Base-by-base conservation (phyloP, 2,888 invertebrate species). In the Agrilus biguttatus region DNA sequence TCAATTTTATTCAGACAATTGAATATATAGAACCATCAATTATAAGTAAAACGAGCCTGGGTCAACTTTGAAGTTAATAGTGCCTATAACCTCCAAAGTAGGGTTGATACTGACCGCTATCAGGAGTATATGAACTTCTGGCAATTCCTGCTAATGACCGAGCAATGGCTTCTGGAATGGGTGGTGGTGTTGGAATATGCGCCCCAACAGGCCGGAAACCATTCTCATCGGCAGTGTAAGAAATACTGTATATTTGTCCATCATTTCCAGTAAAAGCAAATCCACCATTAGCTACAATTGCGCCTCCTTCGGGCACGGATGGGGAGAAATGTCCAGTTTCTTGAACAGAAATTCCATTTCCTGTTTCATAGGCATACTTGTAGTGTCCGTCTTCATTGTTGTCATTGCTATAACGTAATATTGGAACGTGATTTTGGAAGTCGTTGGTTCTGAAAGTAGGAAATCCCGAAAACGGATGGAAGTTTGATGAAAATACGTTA, bases 311-410 rank as follows among this genome's bases (percentile, higher is more conserved):
- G 4, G 47, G 45, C 33, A 44, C 52, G 14, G 48, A 43, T 14
- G 43, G 46, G 14, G 43, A 47, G 35, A 55, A 53, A 47, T 51
- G 56, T 36, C 69, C 72, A 32, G 60, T 55, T 56, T 73, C 72
- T 56, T 75, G 70, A 1, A 70, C 74, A 51, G 68, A 70, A 50
- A 78, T 80, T 40, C 78, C 77, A 57, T 79, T 78, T 51, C 75
- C 78, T 48, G 79, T 78, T 52, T 77, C 77, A 57, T 72, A 80
- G 14, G 38, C 47, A 62, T 73, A 80, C 48, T 73, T 71, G 56
- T 80, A 80, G 55, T 67, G 74, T 40, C 77, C 78, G 52, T 76
- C 77, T 35, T 77, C 76, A 54, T 75, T 74, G 59, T 76, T 77
- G 33, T 69, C 67, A 48, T 75, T 77, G 45, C 73, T 72, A 54